Conservation (phyloP, 2,888 invertebrate genomes). For the Isoperla grammatica region DNA sequence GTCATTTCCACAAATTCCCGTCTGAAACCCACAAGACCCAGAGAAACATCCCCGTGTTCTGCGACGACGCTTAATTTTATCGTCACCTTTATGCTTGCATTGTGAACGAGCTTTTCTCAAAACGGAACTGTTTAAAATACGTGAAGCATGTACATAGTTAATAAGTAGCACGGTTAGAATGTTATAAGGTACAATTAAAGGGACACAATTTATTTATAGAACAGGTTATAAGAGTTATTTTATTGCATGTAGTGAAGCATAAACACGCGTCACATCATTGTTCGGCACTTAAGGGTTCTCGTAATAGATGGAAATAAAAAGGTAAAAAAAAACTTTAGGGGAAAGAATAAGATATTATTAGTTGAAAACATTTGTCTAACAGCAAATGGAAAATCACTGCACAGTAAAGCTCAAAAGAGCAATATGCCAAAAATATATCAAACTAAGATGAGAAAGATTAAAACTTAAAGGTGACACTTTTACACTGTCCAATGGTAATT, state of each 20-base stretch:
- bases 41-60: too few relatives aligned
- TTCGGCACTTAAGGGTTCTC: neutral
- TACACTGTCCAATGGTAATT: neutral
- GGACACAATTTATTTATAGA: too few relatives aligned
- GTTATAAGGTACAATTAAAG: too few relatives aligned
- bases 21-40: too few relatives aligned
- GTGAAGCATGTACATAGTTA: too few relatives aligned
- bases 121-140: too few relatives aligned
- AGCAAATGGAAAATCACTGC: neutral
- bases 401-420: conserved; percentile 1
- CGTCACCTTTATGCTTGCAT: too few relatives aligned
- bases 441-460: neutral
- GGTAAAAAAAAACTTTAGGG: neutral
- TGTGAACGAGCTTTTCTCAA: too few relatives aligned
- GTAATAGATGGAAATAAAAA: neutral
- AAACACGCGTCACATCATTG: conserved; percentile 1
- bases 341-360: neutral
- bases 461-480: neutral
- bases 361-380: neutral
- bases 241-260: neutral
- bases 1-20: too few relatives aligned
- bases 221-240: too few relatives aligned
- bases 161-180: too few relatives aligned
- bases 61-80: too few relatives aligned
- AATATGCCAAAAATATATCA: neutral